Evolutionary conservation across 1,140 invertebrate genomes (phyloP), one percentile per base, ranked within the genome.

Genomic region (Arctopsyche grandis): DNA sequence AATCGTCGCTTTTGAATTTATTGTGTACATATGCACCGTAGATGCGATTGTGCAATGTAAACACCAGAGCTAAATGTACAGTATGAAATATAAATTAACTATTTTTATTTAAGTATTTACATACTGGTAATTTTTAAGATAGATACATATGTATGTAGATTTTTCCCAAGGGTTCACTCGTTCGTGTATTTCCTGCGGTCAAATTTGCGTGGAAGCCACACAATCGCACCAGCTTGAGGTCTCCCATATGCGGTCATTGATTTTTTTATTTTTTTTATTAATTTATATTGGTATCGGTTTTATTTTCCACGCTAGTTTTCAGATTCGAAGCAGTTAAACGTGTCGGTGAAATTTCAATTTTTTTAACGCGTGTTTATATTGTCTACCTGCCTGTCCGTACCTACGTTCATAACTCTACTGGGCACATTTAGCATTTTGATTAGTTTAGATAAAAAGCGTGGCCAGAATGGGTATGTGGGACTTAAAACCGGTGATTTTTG

Each of bases 141-240:
- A 7, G 29, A 38, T 38, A 1, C 3, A 38, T 38, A 38, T 38
- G 1, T 38, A 38, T 38, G 29, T 66, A 10, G 24, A 71, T 21
- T 48, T n/a, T 46, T 71, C 44, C 44, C 38, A 71, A 46, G 38
- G 26, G 14, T 16, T 46, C 44, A 14, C 9, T 71, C 44, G 16
- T n/a, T 46, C 38, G 16, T 16, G n/a, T 22, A 46, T 71, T 48
- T 46, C 38, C 69, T 71, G 38, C 69, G 63, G 63, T 66, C 22
- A 7, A 26, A 66, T 66, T 48, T 71, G 69, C 69, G 69, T 71
- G 69, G 69, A 71, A 71, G 69, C 69, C 69, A 44, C 44, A 71
- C 69, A 10, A 71, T 16, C n/a, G 26, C 66, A 44, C 10, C 69
- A 21, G 14, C 19, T 26, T 16, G n/a, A 5, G 12, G 10, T 26